phyloP scores from a whole-genome alignment of 2,113 vertebrate genomes.

The Strix uralensis region DNA sequence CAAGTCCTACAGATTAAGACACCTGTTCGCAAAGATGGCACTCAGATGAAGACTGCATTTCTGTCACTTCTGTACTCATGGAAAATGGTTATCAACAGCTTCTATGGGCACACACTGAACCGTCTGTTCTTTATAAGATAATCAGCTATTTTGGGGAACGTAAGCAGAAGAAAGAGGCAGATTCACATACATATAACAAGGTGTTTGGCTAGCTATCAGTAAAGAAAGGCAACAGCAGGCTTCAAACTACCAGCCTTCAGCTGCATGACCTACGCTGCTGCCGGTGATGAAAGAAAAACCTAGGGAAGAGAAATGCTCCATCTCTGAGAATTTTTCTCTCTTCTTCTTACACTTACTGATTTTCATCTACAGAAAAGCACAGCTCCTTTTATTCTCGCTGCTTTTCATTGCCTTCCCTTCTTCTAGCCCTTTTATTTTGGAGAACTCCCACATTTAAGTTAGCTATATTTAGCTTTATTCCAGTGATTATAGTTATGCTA shows the following conservation, averaged over 20 bases:
- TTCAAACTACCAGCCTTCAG: constrained; percentile 54
- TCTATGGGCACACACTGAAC: background rate
- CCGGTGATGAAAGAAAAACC: constrained; percentile 46
- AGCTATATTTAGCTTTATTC: background rate
- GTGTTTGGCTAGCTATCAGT: background rate
- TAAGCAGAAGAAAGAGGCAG: background rate
- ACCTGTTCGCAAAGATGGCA: background rate
- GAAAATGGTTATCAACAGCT: background rate
- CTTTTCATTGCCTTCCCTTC: background rate
- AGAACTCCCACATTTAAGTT: background rate
- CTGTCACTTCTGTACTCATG: background rate
- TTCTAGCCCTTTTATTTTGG: background rate
- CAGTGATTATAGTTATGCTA: background rate
- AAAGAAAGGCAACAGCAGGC: constrained; percentile 44
- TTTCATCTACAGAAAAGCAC: background rate
- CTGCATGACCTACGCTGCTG: constrained; percentile 37
- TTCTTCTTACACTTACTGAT: background rate
- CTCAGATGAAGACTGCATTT: background rate
- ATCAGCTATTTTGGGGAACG: background rate
- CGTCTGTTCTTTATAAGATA: constrained; percentile 4
- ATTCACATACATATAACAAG: background rate
- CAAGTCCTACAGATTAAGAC: background rate
- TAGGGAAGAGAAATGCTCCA: constrained; percentile 22
- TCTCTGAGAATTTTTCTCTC: constrained; percentile 1
- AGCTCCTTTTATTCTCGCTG: background rate